phyloP scores from a whole-genome alignment of 1,140 invertebrate species.

The Hycleus phaleratus region DNA sequence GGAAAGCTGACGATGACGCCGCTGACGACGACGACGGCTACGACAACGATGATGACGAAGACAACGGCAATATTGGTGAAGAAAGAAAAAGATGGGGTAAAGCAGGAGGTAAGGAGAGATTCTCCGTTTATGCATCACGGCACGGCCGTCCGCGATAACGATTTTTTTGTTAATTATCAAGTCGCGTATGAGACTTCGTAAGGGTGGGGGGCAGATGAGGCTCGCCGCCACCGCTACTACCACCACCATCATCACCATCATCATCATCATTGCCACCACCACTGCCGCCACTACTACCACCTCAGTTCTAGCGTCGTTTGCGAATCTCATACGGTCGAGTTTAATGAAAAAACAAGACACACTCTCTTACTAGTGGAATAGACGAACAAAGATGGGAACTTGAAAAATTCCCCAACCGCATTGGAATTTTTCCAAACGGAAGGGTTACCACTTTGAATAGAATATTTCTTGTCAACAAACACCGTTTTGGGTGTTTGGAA shows the following conservation, averaged over 20 bases:
- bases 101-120: slow-evolving; percentile 15
- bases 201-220: slow-evolving; percentile 17
- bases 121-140: slow-evolving; percentile 36
- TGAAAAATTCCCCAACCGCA: too few species aligned
- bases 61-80: neutral
- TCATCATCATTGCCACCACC: too few species aligned
- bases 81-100: neutral
- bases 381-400: too few species aligned
- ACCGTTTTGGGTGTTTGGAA: too few species aligned
- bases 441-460: too few species aligned
- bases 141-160: slow-evolving; percentile 40
- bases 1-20: slow-evolving; percentile 1
- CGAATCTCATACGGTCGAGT: too few species aligned
- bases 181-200: slow-evolving; percentile 40
- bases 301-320: too few species aligned
- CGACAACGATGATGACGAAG: neutral
- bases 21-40: neutral
- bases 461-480: too few species aligned
- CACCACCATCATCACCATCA: neutral
- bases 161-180: slow-evolving; percentile 45
- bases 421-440: too few species aligned
- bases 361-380: too few species aligned
- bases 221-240: neutral
- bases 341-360: too few species aligned
- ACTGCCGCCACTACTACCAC: too few species aligned